Conservation (phyloP, 2,797 vertebrate genomes). For the Novumbra hubbsi region DNA sequence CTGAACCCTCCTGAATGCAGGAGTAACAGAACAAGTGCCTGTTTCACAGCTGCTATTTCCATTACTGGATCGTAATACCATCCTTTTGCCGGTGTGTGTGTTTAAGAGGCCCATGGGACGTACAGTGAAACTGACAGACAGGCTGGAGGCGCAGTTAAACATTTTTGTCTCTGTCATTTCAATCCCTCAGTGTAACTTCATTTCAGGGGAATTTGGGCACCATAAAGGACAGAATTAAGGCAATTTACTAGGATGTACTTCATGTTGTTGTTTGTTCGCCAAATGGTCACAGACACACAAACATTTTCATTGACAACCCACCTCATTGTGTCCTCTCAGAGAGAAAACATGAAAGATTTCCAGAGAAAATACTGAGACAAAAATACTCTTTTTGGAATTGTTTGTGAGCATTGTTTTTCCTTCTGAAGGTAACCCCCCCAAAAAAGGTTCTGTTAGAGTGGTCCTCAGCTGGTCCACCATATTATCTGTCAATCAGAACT, state of each 20-base stretch:
- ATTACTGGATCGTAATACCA: slow-evolving; percentile 60
- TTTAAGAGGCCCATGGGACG: slow-evolving; percentile 24
- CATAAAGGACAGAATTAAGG: too few species aligned
- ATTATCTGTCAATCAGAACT: neutral
- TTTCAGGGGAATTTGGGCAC: too few species aligned
- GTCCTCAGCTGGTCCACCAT: neutral
- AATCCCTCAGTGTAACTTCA: neutral
- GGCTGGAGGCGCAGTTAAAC: slow-evolving; percentile 38
- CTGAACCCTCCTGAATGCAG: slow-evolving; percentile 20
- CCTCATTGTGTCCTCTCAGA: too few species aligned
- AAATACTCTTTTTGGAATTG: neutral
- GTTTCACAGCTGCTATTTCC: slow-evolving; percentile 51
- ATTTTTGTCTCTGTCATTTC: slow-evolving; percentile 22
- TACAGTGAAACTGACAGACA: slow-evolving; percentile 50
- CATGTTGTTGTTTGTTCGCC: too few species aligned
- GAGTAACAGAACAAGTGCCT: slow-evolving; percentile 47
- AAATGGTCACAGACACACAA: neutral
- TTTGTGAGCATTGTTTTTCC: neutral
- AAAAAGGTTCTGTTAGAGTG: neutral
- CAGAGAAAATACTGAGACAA: neutral
- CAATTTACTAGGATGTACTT: too few species aligned
- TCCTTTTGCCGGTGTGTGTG: slow-evolving; percentile 20
- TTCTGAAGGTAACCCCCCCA: neutral
- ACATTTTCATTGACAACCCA: too few species aligned
- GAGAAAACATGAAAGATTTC: neutral